These are phyloP conservation scores for Limnephilus marmoratus DNA, from an alignment of 2,888 invertebrate genomes.

Conservation along the genomic window DNA sequence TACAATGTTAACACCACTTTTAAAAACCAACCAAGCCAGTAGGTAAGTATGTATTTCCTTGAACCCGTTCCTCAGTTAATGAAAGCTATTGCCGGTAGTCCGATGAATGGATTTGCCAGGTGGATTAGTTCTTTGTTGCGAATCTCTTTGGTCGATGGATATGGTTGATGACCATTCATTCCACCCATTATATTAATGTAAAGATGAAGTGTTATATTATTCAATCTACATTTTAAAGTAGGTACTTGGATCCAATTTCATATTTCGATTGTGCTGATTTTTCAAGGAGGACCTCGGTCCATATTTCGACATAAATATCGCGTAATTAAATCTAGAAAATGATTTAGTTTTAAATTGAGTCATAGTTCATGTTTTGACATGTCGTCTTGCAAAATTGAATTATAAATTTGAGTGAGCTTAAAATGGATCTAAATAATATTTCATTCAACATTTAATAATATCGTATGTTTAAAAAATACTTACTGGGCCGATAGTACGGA, in stretches of 20 bases:
- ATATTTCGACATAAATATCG: neutral
- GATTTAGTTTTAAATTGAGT: neutral
- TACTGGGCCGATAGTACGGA: neutral
- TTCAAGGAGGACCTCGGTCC: neutral
- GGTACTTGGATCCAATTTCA: constrained; percentile 2
- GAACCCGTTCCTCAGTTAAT: constrained; percentile 55
- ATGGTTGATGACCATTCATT: constrained; percentile 6
- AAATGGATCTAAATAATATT: neutral
- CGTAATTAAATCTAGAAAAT: neutral
- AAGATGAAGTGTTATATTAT: constrained; percentile 14
- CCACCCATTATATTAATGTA: neutral
- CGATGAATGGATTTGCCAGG: constrained; percentile 46
- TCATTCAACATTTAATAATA: neutral
- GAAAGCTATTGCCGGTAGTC: constrained; percentile 27
- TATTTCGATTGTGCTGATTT: neutral
- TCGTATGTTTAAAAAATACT: neutral
- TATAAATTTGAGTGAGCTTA: neutral
- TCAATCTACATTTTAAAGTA: neutral
- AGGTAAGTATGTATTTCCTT: constrained; percentile 44
- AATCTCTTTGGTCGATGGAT: constrained; percentile 22
- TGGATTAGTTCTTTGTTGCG: constrained; percentile 48
- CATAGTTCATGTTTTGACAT: neutral
- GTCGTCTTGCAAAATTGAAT: neutral
- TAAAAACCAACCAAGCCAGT: neutral
- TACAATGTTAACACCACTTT: neutral